Conservation (phyloP, 2,888 invertebrate genomes). For the Chamaedrilus cognettii region DNA sequence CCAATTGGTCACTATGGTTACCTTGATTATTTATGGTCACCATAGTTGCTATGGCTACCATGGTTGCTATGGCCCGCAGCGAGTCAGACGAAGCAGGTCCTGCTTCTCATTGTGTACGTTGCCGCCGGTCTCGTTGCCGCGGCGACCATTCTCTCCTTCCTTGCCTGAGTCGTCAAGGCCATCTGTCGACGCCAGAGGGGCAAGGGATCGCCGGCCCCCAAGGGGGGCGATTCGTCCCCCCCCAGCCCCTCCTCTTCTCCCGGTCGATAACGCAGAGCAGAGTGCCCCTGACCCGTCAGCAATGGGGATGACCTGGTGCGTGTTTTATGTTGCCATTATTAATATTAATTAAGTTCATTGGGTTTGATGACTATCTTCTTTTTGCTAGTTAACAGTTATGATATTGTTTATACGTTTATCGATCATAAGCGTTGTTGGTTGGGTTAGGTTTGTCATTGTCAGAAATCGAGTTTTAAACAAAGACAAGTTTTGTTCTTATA, state of each 20-base stretch:
- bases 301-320: slow-evolving; percentile 13
- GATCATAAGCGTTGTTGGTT: no score
- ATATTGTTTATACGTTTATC: no score
- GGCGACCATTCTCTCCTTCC: slow-evolving; percentile 2
- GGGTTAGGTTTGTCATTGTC: no score
- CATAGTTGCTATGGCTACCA: no score
- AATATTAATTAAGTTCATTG: no score
- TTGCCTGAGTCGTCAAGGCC: background rate
- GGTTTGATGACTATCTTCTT: no score
- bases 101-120: slow-evolving; percentile 13
- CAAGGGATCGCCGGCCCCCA: background rate
- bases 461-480: no score
- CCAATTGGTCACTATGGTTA: no score
- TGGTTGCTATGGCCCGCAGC: slow-evolving; percentile 8
- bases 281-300: slow-evolving; percentile 13
- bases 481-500: no score
- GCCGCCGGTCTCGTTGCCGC: slow-evolving; percentile 5
- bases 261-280: background rate
- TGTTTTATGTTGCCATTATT: no score
- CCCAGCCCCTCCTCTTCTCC: slow-evolving; percentile 3
- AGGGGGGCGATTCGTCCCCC: background rate
- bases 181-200: slow-evolving; percentile 3
- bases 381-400: no score
- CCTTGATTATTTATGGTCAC: no score
- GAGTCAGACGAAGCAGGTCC: slow-evolving; percentile 3